Conservation (phyloP, 2,113 vertebrate genomes). For the Nipponia nippon region DNA sequence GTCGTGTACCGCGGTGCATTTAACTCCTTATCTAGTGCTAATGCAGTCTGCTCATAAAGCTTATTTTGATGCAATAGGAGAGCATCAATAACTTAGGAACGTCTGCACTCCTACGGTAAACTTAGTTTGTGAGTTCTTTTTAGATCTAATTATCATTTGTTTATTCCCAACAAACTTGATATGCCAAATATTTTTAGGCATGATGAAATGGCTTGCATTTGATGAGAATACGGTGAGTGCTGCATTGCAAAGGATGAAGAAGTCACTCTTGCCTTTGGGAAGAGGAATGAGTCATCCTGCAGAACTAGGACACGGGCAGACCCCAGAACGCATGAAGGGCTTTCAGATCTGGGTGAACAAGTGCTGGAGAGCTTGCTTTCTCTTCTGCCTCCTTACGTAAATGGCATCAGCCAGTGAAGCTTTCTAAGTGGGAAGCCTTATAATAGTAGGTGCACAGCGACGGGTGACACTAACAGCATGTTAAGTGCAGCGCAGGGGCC, state of each 20-base stretch:
- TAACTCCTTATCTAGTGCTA: neutral
- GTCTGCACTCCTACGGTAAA: neutral
- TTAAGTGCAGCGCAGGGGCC: accelerated
- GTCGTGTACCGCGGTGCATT: neutral
- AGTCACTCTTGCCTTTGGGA: neutral
- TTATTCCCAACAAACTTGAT: conserved; percentile 31
- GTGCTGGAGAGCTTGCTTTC: neutral
- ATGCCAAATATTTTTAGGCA: conserved; percentile 29
- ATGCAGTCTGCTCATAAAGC: neutral
- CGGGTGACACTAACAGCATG: neutral
- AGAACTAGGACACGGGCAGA: neutral
- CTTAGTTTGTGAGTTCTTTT: neutral
- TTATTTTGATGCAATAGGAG: neutral
- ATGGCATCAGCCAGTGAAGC: neutral
- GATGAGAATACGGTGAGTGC: neutral
- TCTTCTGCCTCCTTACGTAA: neutral
- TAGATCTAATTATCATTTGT: conserved; percentile 18
- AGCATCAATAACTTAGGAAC: neutral
- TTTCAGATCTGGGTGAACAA: neutral
- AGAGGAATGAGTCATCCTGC: neutral
- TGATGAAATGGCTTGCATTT: neutral
- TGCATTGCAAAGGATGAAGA: neutral
- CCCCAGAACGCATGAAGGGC: neutral
- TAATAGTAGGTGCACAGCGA: neutral
- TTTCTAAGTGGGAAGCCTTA: neutral